phyloP scores from a whole-genome alignment of 2,888 invertebrate species.

The Deilephila porcellus region DNA sequence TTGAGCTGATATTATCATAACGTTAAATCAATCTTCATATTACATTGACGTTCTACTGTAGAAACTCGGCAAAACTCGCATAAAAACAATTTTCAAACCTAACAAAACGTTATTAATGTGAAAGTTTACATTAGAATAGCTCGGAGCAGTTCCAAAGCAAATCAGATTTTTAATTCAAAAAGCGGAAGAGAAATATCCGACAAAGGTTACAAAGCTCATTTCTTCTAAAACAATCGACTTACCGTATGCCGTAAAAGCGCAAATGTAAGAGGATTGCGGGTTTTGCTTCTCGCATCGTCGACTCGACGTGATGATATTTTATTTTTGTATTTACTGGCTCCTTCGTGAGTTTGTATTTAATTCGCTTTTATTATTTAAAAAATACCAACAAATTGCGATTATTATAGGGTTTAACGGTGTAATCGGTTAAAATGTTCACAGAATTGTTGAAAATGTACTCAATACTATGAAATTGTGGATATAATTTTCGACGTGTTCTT shows the following conservation, averaged over 20 bases:
- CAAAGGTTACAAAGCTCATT: constrained; percentile 17
- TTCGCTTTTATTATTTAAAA: not conserved
- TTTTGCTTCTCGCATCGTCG: not conserved
- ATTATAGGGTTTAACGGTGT: too few relatives aligned
- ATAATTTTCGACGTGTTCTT: too few relatives aligned
- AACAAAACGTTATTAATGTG: not conserved
- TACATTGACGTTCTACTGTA: not conserved
- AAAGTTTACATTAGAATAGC: not conserved
- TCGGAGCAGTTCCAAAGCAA: not conserved
- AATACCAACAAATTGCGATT: too few relatives aligned
- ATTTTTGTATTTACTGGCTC: not conserved
- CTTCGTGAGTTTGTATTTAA: not conserved
- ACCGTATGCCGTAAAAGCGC: constrained; percentile 20
- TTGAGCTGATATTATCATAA: not conserved
- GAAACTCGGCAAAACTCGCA: not conserved
- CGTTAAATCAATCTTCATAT: not conserved
- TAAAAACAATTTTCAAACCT: not conserved
- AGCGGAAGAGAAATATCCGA: not conserved
- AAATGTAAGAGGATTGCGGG: constrained; percentile 13
- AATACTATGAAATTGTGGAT: too few relatives aligned
- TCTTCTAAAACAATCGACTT: constrained; percentile 16
- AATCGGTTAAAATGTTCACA: too few relatives aligned
- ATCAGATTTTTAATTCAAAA: constrained; percentile 10
- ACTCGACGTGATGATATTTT: not conserved
- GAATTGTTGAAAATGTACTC: too few relatives aligned